Evolutionary conservation across 2,797 vertebrate species (phyloP), one percentile per base, ranked within the genome.

Genomic region (Molothrus aeneus): DNA sequence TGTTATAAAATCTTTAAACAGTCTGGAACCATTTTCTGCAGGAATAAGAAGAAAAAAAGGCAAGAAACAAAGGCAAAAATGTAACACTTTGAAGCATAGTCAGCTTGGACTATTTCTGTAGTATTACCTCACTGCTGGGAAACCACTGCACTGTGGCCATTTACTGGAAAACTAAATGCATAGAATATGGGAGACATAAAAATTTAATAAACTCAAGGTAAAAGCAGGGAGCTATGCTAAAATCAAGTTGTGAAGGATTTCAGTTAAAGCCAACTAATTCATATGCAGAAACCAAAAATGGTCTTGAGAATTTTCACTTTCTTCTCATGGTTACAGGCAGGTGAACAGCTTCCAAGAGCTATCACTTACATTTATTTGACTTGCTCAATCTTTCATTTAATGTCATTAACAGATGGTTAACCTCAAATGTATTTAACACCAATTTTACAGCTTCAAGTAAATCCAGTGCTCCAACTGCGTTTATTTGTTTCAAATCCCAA

Each of bases 101-200:
- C 53, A 28, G 45, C 56, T 77, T 88, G 71, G 88, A 64, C 70
- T 95, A 93, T 93, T 96, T 88, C 83, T 93, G 80, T 53, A 85
- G 56, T 40, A 92, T 96, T 94, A 96, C 85, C 66, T 96, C 96
- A 97, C 88, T 96, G 95, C 95, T 96, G 95, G 96, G 92, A 97
- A 97, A 92, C 86, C 88, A 92, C 94, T 80, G 77, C 83, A 68
- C 88, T 90, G 77, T 60, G 45, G 51, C 87, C 90, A 90, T 88
- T 97, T 97, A 96, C 95, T 95, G 96, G 96, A 97, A 97, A 96
- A 94, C 53, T 77, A 94, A 91, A 95, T 82, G 90, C 92, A 94
- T 50, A 92, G 92, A 90, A 93, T 88, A 94, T 93, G 85, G 63
- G 93, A 90, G 80, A 93, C 83, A 96, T 93, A 94, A 94, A 96